Conservation (phyloP, 2,888 invertebrate genomes). For the Adelphocoris suturalis region DNA sequence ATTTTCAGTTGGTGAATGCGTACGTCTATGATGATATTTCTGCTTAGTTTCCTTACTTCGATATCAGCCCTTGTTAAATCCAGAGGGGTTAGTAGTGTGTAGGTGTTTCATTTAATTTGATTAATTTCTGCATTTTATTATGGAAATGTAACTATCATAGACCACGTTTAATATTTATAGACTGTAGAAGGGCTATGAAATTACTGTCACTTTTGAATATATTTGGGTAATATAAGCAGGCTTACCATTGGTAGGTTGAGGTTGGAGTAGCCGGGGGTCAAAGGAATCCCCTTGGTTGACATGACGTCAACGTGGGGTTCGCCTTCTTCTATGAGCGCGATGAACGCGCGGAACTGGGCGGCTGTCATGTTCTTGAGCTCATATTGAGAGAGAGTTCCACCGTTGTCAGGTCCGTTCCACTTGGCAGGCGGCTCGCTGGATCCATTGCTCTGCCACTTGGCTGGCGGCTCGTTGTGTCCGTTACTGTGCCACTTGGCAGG, state of each 20-base stretch:
- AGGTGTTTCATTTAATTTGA: too few relatives aligned
- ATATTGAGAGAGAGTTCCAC: not conserved
- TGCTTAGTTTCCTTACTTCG: too few relatives aligned
- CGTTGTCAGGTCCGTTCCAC: not conserved
- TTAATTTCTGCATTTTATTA: too few relatives aligned
- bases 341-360: slow-evolving; percentile 60
- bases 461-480: not conserved
- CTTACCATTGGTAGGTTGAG: slow-evolving; percentile 25
- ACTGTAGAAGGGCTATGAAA: too few relatives aligned
- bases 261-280: not conserved
- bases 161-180: too few relatives aligned
- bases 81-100: too few relatives aligned
- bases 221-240: not conserved
- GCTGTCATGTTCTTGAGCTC: slow-evolving; percentile 62
- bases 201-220: too few relatives aligned
- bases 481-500: too few relatives aligned
- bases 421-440: not conserved
- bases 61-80: too few relatives aligned
- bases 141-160: too few relatives aligned
- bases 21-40: too few relatives aligned
- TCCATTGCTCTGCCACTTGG: not conserved
- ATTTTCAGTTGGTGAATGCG: too few relatives aligned
- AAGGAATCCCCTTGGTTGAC: slow-evolving; percentile 60
- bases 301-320: slow-evolving; percentile 65
- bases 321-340: slow-evolving; percentile 65